Conservation (phyloP, 2,797 vertebrate genomes). For the Anabas testudineus region DNA sequence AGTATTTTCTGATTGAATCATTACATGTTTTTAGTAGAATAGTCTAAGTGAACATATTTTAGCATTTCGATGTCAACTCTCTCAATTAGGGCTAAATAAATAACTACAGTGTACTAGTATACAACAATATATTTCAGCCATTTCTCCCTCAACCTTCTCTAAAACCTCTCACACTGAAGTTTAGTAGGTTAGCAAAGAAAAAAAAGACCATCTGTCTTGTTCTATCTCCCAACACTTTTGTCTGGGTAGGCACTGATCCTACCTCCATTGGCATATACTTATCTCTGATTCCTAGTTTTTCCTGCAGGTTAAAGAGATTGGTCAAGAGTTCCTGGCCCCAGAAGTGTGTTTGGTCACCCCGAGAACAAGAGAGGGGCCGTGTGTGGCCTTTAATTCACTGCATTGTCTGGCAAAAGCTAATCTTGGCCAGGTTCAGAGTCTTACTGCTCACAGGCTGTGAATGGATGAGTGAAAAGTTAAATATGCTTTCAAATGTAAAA, state of each 20-base stretch:
- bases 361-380: conserved; percentile 83
- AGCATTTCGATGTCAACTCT: background rate
- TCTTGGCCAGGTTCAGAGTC: conserved; percentile 83
- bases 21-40: background rate
- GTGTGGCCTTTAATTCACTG: conserved; percentile 84
- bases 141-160: conserved; percentile 36
- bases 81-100: background rate
- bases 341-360: conserved; percentile 83
- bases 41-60: background rate
- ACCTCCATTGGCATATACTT: conserved; percentile 74
- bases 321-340: conserved; percentile 86
- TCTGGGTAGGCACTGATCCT: conserved; percentile 81
- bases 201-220: conserved; percentile 76
- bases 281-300: conserved; percentile 67
- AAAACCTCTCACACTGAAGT: conserved; percentile 67
- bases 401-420: conserved; percentile 88
- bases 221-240: conserved; percentile 78
- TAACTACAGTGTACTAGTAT: background rate
- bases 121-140: conserved; percentile 10
- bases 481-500: conserved; percentile 88
- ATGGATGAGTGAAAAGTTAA: conserved; percentile 86
- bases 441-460: conserved; percentile 78
- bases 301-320: conserved; percentile 81
- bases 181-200: conserved; percentile 66
- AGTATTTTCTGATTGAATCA: background rate